Base-by-base conservation (phyloP, 2,113 vertebrate species). In the Myodes glareolus region DNA sequence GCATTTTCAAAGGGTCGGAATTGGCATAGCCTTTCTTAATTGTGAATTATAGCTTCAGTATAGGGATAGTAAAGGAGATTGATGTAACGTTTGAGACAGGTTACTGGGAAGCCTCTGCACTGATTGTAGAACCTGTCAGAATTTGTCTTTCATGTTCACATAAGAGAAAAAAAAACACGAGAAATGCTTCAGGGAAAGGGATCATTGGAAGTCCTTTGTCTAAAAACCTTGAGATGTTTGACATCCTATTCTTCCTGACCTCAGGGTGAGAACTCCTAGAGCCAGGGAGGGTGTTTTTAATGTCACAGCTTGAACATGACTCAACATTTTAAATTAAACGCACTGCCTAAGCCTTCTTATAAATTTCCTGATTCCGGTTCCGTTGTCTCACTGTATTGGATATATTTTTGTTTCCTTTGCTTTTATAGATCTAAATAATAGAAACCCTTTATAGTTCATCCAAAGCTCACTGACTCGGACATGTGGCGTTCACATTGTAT, bases 371-470 rank as follows among this genome's bases (percentile, higher is more conserved):
- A 95, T 97, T 94, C 92, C 68, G 67, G 96, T 97, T 94, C 92
- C 65, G 67, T 78, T 88, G 86, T 94, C 97, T 97, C 97, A 90
- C 95, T 72, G 68, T 98, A 90, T 77, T 72, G 68, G 89, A 96
- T 95, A 96, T 65, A 33, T 97, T 90, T 98, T 91, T 96, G 63
- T 97, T 98, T 98, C 90, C 94, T 97, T 95, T 95, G 97, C 36
- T 93, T 98, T 98, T 97, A 98, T 92, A 97, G 68, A 94, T 70
- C 94, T 97, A 97, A 97, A 93, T 98, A 97, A 97, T 96, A 95
- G 90, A 98, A 98, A 31, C 0, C 25, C 80, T 98, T 98, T 98
- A 98, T 98, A 98, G 93, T 97, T n/a, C 65, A 96, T 98, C 95
- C 98, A 97, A 98, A 97, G 72, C 92, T 88, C 96, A 91, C 89